These are phyloP conservation scores for Sapayoa aenigma DNA, from an alignment of 2,113 vertebrate genomes.

Conservation along the genomic window DNA sequence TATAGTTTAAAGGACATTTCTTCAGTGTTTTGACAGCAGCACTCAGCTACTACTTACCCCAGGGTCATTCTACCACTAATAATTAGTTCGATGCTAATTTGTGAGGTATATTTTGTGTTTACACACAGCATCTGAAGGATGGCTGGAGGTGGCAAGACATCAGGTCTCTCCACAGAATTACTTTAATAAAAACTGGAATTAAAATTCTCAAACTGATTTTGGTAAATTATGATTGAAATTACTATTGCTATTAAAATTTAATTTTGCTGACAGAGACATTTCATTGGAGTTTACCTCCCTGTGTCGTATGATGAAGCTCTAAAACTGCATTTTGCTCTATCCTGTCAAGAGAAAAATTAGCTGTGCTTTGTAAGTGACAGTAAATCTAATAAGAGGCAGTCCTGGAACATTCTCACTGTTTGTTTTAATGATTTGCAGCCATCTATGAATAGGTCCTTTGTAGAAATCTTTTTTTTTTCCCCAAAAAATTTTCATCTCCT, in stretches of 20 bases:
- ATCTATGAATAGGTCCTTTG: not conserved
- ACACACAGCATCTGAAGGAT: not conserved
- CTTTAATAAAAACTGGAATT: not conserved
- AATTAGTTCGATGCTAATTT: not conserved
- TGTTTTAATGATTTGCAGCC: not conserved
- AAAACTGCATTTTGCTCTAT: not conserved
- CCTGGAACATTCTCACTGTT: not conserved
- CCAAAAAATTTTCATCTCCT: not conserved
- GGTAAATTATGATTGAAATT: not conserved
- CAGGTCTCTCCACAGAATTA: not conserved
- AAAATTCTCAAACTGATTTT: not conserved
- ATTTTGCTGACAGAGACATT: not conserved
- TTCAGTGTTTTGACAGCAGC: not conserved
- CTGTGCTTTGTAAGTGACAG: not conserved
- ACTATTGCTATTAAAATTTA: not conserved
- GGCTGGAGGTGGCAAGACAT: not conserved
- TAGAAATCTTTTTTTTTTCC: not conserved
- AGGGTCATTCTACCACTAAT: fast-evolving
- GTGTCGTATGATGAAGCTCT: not conserved
- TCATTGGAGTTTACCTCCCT: not conserved
- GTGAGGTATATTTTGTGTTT: not conserved
- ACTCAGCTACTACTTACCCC: not conserved
- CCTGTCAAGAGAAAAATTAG: not conserved
- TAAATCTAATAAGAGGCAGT: not conserved
- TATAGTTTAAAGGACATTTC: not conserved